A percentile compares a stretch with the other conserved stretches of the same genome.
phyloP scores from a whole-genome alignment of 1,140 invertebrate genomes.

The Drosophila biarmipes region DNA sequence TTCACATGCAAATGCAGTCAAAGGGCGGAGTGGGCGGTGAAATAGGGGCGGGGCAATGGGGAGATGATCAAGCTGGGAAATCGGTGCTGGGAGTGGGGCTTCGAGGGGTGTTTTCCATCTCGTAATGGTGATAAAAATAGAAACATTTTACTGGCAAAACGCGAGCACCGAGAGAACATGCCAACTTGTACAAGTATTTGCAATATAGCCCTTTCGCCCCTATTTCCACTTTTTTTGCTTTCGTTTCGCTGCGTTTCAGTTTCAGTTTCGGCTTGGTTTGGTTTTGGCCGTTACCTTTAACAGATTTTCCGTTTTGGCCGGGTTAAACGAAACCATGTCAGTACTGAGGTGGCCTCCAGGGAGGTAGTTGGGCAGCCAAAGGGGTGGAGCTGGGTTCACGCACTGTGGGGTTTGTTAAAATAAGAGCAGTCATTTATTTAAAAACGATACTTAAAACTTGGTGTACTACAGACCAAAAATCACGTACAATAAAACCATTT shows the following conservation, averaged over 20 bases:
- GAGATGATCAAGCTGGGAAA: constrained; percentile 25
- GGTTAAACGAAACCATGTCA: constrained; percentile 74
- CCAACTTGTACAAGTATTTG: constrained; percentile 52
- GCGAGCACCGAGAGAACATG: constrained; percentile 52
- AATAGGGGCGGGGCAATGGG: neutral
- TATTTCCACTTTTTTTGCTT: constrained; percentile 4
- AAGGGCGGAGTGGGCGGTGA: neutral
- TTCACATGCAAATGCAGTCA: constrained; percentile 79
- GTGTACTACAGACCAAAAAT: too few relatives aligned
- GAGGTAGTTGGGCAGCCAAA: constrained; percentile 26
- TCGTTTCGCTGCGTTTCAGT: constrained; percentile 33
- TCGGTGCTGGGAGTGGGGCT: neutral
- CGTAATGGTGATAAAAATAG: constrained; percentile 80
- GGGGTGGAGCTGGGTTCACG: neutral
- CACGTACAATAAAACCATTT: too few relatives aligned
- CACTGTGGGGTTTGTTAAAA: constrained; percentile 8
- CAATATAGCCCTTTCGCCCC: constrained; percentile 10
- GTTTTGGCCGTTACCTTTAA: constrained; percentile 63
- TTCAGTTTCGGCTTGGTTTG: constrained; percentile 37
- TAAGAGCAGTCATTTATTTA: too few relatives aligned
- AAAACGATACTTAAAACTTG: too few relatives aligned
- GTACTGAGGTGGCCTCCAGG: constrained; percentile 34
- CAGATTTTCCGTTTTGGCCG: constrained; percentile 61
- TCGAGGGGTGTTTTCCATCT: constrained; percentile 47
- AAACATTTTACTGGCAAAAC: constrained; percentile 69